phyloP scores from a whole-genome alignment of 2,113 vertebrate genomes.

The Lasiurus cinereus region DNA sequence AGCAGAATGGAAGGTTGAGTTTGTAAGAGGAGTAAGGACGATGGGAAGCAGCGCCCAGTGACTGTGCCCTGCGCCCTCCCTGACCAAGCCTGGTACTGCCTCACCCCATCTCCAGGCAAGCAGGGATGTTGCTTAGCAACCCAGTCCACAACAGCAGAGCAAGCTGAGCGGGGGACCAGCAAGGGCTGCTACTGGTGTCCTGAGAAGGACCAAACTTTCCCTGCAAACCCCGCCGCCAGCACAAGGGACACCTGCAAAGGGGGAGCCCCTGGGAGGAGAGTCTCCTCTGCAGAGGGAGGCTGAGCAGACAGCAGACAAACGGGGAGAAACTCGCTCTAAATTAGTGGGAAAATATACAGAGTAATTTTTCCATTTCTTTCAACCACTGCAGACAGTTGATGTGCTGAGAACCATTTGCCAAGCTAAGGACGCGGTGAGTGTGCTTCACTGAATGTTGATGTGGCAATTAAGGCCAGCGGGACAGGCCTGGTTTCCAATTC shows the following conservation, averaged over 20 bases:
- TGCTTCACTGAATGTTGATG: conserved; percentile 9
- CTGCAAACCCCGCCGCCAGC: not conserved
- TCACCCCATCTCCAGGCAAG: conserved; percentile 29
- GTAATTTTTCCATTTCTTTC: not conserved
- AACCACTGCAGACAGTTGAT: conserved; percentile 13
- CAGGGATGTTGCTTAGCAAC: conserved; percentile 60
- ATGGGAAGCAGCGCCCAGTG: not conserved
- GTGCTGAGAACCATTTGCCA: not conserved
- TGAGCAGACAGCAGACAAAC: not conserved
- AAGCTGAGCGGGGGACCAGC: not conserved
- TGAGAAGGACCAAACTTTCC: not conserved
- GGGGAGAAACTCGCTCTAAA: not conserved
- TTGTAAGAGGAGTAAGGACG: not conserved
- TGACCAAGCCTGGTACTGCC: not conserved
- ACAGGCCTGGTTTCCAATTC: not conserved
- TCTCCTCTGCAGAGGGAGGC: not conserved
- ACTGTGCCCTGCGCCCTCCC: conserved; percentile 23
- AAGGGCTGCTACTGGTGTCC: conserved; percentile 14
- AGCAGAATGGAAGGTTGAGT: not conserved
- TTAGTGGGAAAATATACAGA: not conserved
- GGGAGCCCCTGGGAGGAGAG: not conserved
- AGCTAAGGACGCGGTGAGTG: not conserved
- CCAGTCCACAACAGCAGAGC: not conserved
- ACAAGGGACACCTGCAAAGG: not conserved
- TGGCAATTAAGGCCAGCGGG: conserved; percentile 49